A percentile compares a stretch with the other conserved stretches of the same genome.
Conservation (phyloP, 2,888 invertebrate species). For the Chalcosyrphus nemorum region DNA sequence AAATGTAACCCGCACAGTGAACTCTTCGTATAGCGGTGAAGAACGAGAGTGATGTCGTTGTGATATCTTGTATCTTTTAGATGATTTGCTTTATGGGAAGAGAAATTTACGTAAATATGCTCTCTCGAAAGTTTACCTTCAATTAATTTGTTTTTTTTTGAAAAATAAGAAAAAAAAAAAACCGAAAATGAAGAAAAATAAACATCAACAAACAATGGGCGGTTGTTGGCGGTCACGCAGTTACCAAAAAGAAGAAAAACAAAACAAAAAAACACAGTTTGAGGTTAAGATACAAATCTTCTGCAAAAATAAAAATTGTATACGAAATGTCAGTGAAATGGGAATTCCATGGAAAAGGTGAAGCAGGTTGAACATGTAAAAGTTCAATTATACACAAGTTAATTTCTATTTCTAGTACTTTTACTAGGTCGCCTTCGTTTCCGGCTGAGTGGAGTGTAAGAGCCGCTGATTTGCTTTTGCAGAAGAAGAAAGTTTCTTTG, state of each 20-base stretch:
- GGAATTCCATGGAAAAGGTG: conserved; percentile 35
- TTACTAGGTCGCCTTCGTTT: conserved; percentile 1
- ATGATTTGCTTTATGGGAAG: conserved; percentile 44
- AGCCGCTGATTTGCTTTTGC: background rate
- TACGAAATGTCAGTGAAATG: conserved; percentile 40
- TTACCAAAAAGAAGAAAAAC: conserved; percentile 1
- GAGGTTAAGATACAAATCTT: conserved; percentile 46
- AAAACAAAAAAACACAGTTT: conserved; percentile 14
- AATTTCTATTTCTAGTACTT: conserved; percentile 10
- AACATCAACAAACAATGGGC: conserved; percentile 48
- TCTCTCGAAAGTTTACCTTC: conserved; percentile 49
- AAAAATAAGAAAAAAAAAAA: background rate
- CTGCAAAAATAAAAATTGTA: conserved; percentile 16
- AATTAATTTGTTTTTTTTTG: conserved; percentile 43
- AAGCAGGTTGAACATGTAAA: conserved; percentile 53
- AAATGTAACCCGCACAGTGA: background rate
- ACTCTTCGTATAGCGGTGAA: background rate
- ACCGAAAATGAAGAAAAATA: conserved; percentile 21
- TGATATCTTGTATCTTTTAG: background rate
- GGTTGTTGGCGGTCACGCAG: conserved; percentile 65
- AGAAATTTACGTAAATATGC: conserved; percentile 58
- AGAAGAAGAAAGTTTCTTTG: background rate
- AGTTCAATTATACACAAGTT: conserved; percentile 37
- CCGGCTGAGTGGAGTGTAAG: background rate
- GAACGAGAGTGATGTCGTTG: background rate